Evolutionary conservation across 2,113 vertebrate genomes (phyloP), one percentile per base, ranked within the genome.

Genomic region (Piprites chloris): DNA sequence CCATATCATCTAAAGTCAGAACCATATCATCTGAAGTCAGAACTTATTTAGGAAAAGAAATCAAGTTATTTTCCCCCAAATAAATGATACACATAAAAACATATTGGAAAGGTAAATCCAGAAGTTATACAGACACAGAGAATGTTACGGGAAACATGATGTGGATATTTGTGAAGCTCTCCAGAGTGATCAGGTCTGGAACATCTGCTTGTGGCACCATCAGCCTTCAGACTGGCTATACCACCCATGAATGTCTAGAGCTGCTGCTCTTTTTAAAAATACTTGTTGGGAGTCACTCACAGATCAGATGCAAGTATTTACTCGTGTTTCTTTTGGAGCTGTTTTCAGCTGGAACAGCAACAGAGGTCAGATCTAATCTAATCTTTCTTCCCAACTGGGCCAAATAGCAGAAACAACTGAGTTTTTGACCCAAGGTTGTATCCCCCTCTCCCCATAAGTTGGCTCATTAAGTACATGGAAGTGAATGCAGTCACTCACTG

Each of bases 391-490:
- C 15, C 52, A 61, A 16, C 26, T 32, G 47, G 49, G 22, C 26
- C 66, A 85, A 87, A 73, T 4, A 55, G 19, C 35, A 85, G 44
- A 30, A 65, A 9, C 9, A n/a, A 41, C 37, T 67, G 39, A 21
- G 1, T 0, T 35, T 83, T 76, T 53, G 49, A 33, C 72, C n/a
- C 33, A 62, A 33, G 33, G 26, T 61, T 74, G 11, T 74, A 9
- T 47, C 6, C 15, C 16, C 1, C 20, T 62, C 24, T 72, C 12
- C 28, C 27, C 59, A 2, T 9, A 77, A 66, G 0, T 4, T 72
- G 73, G 14, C 30, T 78, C 47, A 30, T 50, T 28, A 35, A 33
- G 30, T 16, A 5, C 23, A 10, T 21, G 47, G 72, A 21, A 52
- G 16, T 15, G 62, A 79, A 32, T 12, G 41, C 63, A 85, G 37